Conservation (phyloP, 2,113 vertebrate species). For the Trichechus manatus region DNA sequence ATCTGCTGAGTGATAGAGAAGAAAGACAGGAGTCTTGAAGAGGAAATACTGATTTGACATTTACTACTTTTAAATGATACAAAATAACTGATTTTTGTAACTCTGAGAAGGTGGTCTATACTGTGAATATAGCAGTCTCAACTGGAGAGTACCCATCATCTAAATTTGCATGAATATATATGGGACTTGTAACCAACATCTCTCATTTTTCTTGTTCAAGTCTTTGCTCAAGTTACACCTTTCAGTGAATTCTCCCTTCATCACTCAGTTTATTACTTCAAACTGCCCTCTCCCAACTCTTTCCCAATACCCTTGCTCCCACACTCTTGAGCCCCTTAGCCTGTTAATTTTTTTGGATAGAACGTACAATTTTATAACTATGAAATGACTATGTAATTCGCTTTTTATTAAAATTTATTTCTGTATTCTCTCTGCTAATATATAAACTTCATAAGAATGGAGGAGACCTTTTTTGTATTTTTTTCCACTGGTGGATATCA, state of each 20-base stretch:
- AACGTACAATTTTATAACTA: neutral
- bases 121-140: neutral
- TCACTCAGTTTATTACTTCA: neutral
- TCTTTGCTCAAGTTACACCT: neutral
- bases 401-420: neutral
- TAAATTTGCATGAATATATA: neutral
- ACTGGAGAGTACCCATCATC: neutral
- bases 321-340: neutral
- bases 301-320: neutral
- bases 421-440: neutral
- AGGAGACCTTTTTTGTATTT: neutral
- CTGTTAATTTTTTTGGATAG: neutral
- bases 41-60: slow-evolving; percentile 8
- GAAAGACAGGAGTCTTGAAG: neutral
- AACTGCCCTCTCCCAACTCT: neutral
- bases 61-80: neutral
- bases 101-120: neutral
- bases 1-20: neutral
- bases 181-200: neutral
- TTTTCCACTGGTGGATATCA: neutral
- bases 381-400: neutral
- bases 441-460: neutral
- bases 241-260: neutral
- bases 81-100: neutral
- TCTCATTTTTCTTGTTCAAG: neutral